A percentile compares a stretch with the other conserved stretches of the same genome.
Conservation (phyloP, 2,797 vertebrate genomes). For the Cynodonichthys magdalenae region DNA sequence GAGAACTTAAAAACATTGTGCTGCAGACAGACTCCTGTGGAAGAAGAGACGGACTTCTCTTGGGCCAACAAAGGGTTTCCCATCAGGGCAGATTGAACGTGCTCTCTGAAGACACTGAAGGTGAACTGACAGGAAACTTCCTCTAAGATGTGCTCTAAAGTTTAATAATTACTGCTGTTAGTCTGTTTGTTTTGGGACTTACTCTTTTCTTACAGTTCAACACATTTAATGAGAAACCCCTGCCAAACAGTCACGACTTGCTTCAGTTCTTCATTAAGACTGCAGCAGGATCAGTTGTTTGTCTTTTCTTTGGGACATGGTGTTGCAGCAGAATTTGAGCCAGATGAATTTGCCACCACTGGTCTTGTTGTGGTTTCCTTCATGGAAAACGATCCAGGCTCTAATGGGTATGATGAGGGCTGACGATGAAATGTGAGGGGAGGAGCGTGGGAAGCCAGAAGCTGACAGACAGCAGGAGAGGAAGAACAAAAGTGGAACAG, state of each 20-base stretch:
- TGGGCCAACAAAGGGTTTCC: slow-evolving; percentile 23
- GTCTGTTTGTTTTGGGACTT: not conserved
- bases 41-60: slow-evolving; percentile 11
- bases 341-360: slow-evolving; percentile 12
- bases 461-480: slow-evolving; percentile 33
- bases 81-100: slow-evolving; percentile 36
- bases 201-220: no score
- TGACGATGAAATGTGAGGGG: slow-evolving; percentile 52
- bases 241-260: not conserved
- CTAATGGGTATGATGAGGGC: slow-evolving; percentile 29
- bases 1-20: slow-evolving; percentile 11
- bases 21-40: slow-evolving; percentile 8
- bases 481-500: slow-evolving; percentile 52
- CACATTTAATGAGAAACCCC: not conserved
- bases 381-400: slow-evolving; percentile 37
- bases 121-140: slow-evolving; percentile 1
- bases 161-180: slow-evolving; percentile 3
- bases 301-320: no score
- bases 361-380: slow-evolving; percentile 7
- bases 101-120: slow-evolving; percentile 1
- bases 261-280: no score
- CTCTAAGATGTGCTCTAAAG: slow-evolving; percentile 5
- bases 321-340: slow-evolving; percentile 41
- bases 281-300: no score
- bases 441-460: slow-evolving; percentile 3